Percentiles rank a stretch among this genome's conserved stretches.
phyloP scores from a whole-genome alignment of 1,140 invertebrate genomes.

The Atta texana region DNA sequence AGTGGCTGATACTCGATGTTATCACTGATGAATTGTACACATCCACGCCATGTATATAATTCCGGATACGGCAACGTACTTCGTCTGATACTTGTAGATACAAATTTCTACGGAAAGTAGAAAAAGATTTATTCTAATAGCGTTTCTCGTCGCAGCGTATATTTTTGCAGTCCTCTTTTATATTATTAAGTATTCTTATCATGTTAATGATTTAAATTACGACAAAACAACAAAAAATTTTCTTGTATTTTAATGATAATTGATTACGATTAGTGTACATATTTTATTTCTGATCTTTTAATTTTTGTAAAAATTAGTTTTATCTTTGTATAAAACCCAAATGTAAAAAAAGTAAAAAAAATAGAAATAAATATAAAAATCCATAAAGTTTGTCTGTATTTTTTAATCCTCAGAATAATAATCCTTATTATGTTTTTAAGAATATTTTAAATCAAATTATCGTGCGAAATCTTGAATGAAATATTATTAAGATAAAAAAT shows the following conservation, averaged over 20 bases:
- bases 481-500: not conserved
- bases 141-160: not conserved
- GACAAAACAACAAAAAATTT: no score
- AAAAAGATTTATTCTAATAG: not conserved
- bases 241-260: no score
- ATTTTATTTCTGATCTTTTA: no score
- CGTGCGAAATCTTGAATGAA: not conserved
- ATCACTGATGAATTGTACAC: slow-evolving; percentile 88
- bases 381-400: not conserved
- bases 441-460: not conserved
- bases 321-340: no score
- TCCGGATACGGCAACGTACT: slow-evolving; percentile 88
- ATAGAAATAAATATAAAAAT: not conserved
- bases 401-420: not conserved
- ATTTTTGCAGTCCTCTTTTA: not conserved
- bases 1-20: slow-evolving; percentile 88
- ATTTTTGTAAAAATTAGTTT: no score
- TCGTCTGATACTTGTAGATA: slow-evolving; percentile 89
- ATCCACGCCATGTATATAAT: slow-evolving; percentile 88
- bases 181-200: not conserved
- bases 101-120: slow-evolving; percentile 88
- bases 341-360: not conserved
- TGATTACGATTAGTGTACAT: no score
- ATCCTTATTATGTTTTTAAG: not conserved
- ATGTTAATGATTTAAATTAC: no score